Percentiles rank a stretch among this genome's conserved stretches.
Evolutionary conservation across 2,113 vertebrate genomes (phyloP).

Genomic region (Pachypanchax playfairii): DNA sequence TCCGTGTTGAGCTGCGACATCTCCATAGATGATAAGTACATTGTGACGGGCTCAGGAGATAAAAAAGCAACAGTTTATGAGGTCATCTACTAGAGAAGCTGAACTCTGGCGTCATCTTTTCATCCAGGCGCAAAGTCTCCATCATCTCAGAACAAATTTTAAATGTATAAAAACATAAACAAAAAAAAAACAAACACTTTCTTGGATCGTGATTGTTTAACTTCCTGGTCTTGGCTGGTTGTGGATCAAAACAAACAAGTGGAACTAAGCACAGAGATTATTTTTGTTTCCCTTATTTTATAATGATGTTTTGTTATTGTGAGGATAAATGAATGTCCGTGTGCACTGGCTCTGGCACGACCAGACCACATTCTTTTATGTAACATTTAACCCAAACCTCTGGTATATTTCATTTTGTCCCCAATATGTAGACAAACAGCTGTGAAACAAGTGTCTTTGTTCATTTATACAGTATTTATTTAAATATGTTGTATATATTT

Average conservation of each 20-base stretch:
- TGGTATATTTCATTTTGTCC: background rate
- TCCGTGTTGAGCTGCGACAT: slow-evolving; percentile 97
- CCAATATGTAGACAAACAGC: background rate
- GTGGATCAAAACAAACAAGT: slow-evolving; percentile 33
- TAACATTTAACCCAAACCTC: slow-evolving; percentile 20
- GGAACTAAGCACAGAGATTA: slow-evolving; percentile 58
- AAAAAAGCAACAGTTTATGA: slow-evolving; percentile 98
- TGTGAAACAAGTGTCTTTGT: background rate
- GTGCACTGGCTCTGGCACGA: slow-evolving; percentile 23
- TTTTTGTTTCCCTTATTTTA: slow-evolving; percentile 1
- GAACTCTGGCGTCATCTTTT: slow-evolving; percentile 3
- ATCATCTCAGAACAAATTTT: slow-evolving; percentile 41
- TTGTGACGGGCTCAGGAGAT: slow-evolving; percentile 96
- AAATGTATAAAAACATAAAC: slow-evolving; percentile 44
- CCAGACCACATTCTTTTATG: slow-evolving; percentile 27
- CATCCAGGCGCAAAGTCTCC: slow-evolving; percentile 10
- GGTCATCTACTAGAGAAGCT: slow-evolving; percentile 88
- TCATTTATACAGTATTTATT: slow-evolving; percentile 9
- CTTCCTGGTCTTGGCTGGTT: slow-evolving; percentile 13
- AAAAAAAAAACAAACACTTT: slow-evolving; percentile 37
- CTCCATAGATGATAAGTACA: slow-evolving; percentile 96
- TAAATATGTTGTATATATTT: slow-evolving; percentile 2
- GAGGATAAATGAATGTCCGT: slow-evolving; percentile 45
- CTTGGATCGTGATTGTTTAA: slow-evolving; percentile 35
- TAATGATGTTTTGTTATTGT: slow-evolving; percentile 30